These are phyloP conservation scores for Tenebrio molitor DNA, from an alignment of 1,140 invertebrate species.

Conservation along the genomic window DNA sequence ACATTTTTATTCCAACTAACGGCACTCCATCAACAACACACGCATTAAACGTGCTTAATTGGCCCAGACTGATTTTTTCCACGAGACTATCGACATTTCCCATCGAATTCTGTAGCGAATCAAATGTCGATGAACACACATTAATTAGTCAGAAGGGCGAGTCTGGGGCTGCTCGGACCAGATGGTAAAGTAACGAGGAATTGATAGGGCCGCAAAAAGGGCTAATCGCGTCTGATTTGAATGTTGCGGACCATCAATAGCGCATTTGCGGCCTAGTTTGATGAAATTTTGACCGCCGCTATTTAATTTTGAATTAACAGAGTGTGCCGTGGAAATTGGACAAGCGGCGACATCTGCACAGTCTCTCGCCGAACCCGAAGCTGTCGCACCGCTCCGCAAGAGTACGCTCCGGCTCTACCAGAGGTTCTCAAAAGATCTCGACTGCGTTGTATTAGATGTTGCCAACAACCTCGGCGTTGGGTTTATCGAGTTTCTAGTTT, in stretches of 20 bases:
- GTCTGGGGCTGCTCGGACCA: slow-evolving; percentile 7
- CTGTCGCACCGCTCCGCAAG: neutral
- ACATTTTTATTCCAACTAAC: slow-evolving; percentile 13
- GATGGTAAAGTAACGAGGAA: slow-evolving; percentile 41
- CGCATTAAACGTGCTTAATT: slow-evolving; percentile 11
- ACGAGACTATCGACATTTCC: too few relatives aligned
- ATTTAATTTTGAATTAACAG: slow-evolving; percentile 24
- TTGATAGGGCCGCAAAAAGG: slow-evolving; percentile 43
- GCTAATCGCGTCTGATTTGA: slow-evolving; percentile 32
- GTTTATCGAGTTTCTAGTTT: too few relatives aligned
- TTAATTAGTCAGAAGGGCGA: slow-evolving; percentile 7
- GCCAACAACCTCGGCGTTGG: neutral
- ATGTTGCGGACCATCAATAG: slow-evolving; percentile 36
- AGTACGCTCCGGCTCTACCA: neutral
- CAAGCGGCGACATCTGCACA: neutral
- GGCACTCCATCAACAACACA: too few relatives aligned
- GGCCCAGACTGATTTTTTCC: neutral
- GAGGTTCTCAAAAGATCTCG: slow-evolving; percentile 8
- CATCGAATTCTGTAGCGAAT: neutral
- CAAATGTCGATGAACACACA: slow-evolving; percentile 18
- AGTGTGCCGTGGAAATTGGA: neutral
- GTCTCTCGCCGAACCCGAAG: neutral
- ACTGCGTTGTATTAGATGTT: neutral
- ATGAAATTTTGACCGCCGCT: slow-evolving; percentile 28
- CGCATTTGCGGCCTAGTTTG: slow-evolving; percentile 9